Evolutionary conservation across 2,888 invertebrate genomes (phyloP), one percentile per base, ranked within the genome.

Genomic region (Uropetala carovei): DNA sequence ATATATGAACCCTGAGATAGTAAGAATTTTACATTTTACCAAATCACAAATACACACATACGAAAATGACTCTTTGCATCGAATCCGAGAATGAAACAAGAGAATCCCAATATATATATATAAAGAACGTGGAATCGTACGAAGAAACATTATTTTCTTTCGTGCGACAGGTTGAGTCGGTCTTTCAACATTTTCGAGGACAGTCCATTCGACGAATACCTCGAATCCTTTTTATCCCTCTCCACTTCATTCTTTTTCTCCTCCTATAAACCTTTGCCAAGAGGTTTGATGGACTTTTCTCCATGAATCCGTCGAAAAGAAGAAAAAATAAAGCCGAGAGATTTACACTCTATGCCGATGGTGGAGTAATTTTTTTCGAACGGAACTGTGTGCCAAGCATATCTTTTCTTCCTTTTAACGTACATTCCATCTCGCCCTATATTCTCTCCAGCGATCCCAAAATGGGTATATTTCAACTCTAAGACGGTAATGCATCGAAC

Each of bases 241-340:
- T n/a, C 13, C 11, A 0, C 4, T 68, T n/a, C 7, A 68, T 68
- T n/a, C 11, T 64, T 64, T 64, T 43, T 43, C 43, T 43, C 64
- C 68, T 11, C 22, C 68, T n/a, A 18, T 3, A n/a, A 18, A 68
- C 22, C n/a, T 22, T 68, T 68, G 68, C 68, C 68, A 68, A 68
- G 68, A 9, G n/a, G 68, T 68, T 68, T 68, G 68, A 68, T 68
- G 68, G 68, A 68, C 68, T 68, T 68, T n/a, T 68, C 68, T n/a
- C 9, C n/a, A 8, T 3, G 18, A 9, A 68, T 68, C 22, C 18
- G 18, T 22, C 68, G 22, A 68, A 68, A 22, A 68, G 68, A 68
- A 68, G 18, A 68, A n/a, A 64, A n/a, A 64, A 64, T n/a, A n/a
- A 43, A 43, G 43, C 5, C 43, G 43, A n/a, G n/a, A 68, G 68